Evolutionary conservation across 2,888 invertebrate species (phyloP), one percentile per base, ranked within the genome.

Genomic region (Drosophila merina): DNA sequence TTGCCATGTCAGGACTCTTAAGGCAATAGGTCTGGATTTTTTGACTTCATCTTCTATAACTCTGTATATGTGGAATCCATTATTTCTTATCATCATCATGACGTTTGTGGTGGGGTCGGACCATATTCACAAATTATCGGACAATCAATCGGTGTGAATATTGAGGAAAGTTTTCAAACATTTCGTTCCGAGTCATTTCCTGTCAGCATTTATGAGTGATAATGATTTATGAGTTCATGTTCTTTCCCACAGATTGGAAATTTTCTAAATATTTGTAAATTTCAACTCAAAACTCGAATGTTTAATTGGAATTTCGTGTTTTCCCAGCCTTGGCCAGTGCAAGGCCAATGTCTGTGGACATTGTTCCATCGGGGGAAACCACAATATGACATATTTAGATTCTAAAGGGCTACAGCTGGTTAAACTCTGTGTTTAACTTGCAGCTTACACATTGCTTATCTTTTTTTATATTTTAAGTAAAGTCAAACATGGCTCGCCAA

Each of bases 111-210:
- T 3, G 26, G n/a, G 36, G 64, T 63, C 63, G 64, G 63, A 30
- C 45, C 63, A 63, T 64, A 30, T 25, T 25, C 7, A 10, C 20
- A 6, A 6, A n/a, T 33, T 47, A 52, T 64, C 64, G 38, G 20
- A 3, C 25, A 9, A 26, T 31, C 25, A 51, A 64, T 64, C 66
- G 33, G 47, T 14, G 38, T 7, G 26, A 64, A 47, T 52, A 30
- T 51, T 26, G 47, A 47, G 64, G 64, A 64, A 64, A 64, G 51
- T 64, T 64, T 64, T 31, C 8, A 52, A 63, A 52, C 20, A 42
- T 20, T 42, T 64, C 30, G 12, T 12, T 38, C 20, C 31, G 30
- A 9, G 45, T 38, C 20, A 31, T 47, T 64, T 64, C 51, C 66
- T 26, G 51, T 64, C 26, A 26, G 9, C 44, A 25, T 5, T 42